Percentiles rank a stretch among this genome's conserved stretches.
Evolutionary conservation across 37 sponge, comb jelly and placozoan genomes (phyloP).

Genomic region (Cliona cf. orientalis): DNA sequence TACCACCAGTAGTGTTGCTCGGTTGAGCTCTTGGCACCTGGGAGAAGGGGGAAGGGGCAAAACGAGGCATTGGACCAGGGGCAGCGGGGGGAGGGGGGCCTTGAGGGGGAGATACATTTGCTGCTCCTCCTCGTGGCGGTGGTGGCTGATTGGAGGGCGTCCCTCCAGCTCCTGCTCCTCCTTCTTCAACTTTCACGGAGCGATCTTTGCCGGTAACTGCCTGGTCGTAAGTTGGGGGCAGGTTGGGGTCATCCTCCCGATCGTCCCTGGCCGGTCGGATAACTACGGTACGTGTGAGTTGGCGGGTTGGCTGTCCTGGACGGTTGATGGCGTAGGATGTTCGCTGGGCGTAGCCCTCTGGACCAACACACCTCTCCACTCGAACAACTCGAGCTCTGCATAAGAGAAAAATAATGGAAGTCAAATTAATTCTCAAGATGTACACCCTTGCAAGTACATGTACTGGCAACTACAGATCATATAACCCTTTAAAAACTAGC

Average conservation of each 20-base stretch:
- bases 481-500: too few species aligned
- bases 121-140: neutral
- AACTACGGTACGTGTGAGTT: conserved; percentile 33
- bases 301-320: conserved; percentile 20
- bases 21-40: neutral
- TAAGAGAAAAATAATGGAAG: too few species aligned
- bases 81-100: neutral
- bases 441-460: too few species aligned
- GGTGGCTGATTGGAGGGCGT: neutral
- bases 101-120: neutral
- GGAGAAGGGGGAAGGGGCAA: neutral
- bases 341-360: conserved; percentile 30
- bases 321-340: conserved; percentile 36
- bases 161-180: too few species aligned
- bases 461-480: too few species aligned
- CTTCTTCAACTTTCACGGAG: conserved; percentile 47
- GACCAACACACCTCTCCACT: conserved; percentile 17
- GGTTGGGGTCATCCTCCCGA: conserved; percentile 44
- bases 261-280: conserved; percentile 9
- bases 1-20: neutral
- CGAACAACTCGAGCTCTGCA: conserved; percentile 27
- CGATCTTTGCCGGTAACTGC: conserved; percentile 54
- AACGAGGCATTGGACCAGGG: neutral
- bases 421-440: too few species aligned
- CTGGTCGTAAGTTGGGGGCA: conserved; percentile 61